Evolutionary conservation across 2,888 invertebrate species (phyloP).

Genomic region (Cloeon dipterum): DNA sequence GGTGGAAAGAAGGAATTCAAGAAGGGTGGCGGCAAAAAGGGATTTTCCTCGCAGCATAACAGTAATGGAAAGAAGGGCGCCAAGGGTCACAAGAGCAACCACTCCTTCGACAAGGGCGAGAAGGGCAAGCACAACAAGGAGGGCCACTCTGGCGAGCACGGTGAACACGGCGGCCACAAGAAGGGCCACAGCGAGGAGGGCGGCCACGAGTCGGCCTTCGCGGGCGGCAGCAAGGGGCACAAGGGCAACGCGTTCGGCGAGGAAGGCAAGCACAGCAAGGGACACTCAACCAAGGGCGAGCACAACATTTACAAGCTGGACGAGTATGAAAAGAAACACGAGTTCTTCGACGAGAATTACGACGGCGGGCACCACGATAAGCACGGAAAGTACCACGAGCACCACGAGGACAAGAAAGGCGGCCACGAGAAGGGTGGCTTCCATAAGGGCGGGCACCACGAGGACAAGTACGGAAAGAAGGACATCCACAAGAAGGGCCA

Average conservation of each 20-base stretch:
- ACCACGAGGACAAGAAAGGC: slow-evolving; percentile 29
- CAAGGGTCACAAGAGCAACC: slow-evolving; percentile 25
- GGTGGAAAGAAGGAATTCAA: background rate
- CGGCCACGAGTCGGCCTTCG: slow-evolving; percentile 29
- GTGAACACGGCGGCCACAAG: slow-evolving; percentile 27
- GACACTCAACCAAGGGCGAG: slow-evolving; percentile 43
- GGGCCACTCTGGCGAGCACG: slow-evolving; percentile 23
- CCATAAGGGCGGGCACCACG: slow-evolving; percentile 26
- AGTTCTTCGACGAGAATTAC: slow-evolving; percentile 49
- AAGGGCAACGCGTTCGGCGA: slow-evolving; percentile 32
- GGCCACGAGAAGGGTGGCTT: slow-evolving; percentile 30
- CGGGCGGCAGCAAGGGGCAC: slow-evolving; percentile 25
- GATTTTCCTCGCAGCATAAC: background rate
- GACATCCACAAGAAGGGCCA: slow-evolving; percentile 33
- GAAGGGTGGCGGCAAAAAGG: background rate
- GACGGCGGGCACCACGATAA: slow-evolving; percentile 39
- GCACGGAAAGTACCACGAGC: slow-evolving; percentile 28
- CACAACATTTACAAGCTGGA: slow-evolving; percentile 52
- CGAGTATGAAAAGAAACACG: slow-evolving; percentile 53
- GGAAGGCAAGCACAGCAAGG: slow-evolving; percentile 37
- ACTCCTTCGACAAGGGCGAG: slow-evolving; percentile 28
- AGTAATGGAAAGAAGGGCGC: slow-evolving; percentile 1
- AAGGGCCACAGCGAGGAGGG: slow-evolving; percentile 28
- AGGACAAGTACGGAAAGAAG: slow-evolving; percentile 27
- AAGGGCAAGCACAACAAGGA: slow-evolving; percentile 29